These are phyloP conservation scores for Takifugu ocellatus DNA, from an alignment of 2,797 vertebrate genomes.

Conservation along the genomic window DNA sequence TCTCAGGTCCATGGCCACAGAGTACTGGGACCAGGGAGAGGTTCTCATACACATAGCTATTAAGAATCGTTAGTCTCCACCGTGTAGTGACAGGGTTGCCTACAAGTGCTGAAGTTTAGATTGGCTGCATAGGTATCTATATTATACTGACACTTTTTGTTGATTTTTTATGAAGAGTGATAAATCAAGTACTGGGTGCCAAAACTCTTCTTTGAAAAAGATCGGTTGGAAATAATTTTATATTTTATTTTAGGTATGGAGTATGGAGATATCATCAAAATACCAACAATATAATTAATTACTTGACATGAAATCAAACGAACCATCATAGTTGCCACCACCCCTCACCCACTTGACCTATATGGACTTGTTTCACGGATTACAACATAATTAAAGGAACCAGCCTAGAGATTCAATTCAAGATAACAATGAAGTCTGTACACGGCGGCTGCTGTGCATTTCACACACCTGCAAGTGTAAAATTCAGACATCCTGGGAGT, in stretches of 20 bases:
- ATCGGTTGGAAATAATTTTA: constrained; percentile 6
- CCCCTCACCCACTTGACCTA: constrained; percentile 26
- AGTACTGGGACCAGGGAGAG: too few relatives aligned
- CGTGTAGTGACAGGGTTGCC: too few relatives aligned
- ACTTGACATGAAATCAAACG: constrained; percentile 45
- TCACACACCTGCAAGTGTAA: neutral
- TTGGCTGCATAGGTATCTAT: too few relatives aligned
- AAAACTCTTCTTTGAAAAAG: neutral
- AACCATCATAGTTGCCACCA: constrained; percentile 14
- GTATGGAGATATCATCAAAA: constrained; percentile 7
- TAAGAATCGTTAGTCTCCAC: too few relatives aligned
- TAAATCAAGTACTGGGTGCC: too few relatives aligned
- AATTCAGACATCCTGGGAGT: neutral
- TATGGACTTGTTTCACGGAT: constrained; percentile 43
- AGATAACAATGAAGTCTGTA: constrained; percentile 74
- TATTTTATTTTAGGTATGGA: neutral
- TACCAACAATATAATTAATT: constrained; percentile 24
- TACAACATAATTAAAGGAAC: constrained; percentile 78
- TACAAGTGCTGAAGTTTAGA: neutral
- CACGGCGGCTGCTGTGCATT: constrained; percentile 23
- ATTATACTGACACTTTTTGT: neutral
- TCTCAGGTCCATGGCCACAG: too few relatives aligned
- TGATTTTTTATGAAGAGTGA: too few relatives aligned
- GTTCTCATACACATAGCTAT: too few relatives aligned
- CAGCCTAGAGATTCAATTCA: constrained; percentile 78